These are phyloP conservation scores for Melanotaenia nigrans DNA, from an alignment of 2,797 vertebrate species.

Conservation along the genomic window DNA sequence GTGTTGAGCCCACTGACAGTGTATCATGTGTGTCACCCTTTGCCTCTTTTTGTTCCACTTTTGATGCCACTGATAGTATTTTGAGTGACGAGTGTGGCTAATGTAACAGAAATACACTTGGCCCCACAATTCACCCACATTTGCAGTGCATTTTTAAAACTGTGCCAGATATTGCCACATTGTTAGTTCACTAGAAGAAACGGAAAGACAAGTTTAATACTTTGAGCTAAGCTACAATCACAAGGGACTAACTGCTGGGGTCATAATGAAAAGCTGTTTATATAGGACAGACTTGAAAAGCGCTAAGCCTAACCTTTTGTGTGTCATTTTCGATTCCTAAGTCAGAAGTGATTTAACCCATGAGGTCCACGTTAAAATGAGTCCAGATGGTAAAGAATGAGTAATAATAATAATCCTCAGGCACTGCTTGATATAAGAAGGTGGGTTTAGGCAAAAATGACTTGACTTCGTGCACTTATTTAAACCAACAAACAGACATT, in stretches of 20 bases:
- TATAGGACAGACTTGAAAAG: slow-evolving; percentile 79
- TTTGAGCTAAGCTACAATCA: slow-evolving; percentile 82
- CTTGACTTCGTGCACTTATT: slow-evolving; percentile 68
- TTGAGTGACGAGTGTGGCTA: slow-evolving; percentile 55
- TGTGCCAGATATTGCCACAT: slow-evolving; percentile 60
- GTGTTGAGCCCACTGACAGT: slow-evolving; percentile 56
- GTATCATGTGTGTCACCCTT: slow-evolving; percentile 56
- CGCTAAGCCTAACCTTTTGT: slow-evolving; percentile 82
- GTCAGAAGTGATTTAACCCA: slow-evolving; percentile 78
- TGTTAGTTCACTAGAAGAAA: slow-evolving; percentile 72
- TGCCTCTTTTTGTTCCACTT: slow-evolving; percentile 58
- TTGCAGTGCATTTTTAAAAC: slow-evolving; percentile 60
- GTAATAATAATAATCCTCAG: slow-evolving; percentile 71
- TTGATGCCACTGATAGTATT: slow-evolving; percentile 52
- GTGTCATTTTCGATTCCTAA: slow-evolving; percentile 72
- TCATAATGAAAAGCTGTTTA: slow-evolving; percentile 83
- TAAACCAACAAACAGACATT: slow-evolving; percentile 57
- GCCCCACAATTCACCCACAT: slow-evolving; percentile 51
- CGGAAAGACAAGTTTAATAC: slow-evolving; percentile 77
- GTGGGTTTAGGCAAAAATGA: slow-evolving; percentile 69
- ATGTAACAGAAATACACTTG: slow-evolving; percentile 66
- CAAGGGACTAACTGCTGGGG: slow-evolving; percentile 74
- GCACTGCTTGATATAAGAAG: slow-evolving; percentile 72
- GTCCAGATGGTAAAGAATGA: slow-evolving; percentile 63
- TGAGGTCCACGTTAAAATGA: slow-evolving; percentile 75